These are phyloP conservation scores for Carlito syrichta DNA, from an alignment of 2,113 vertebrate genomes.

Conservation along the genomic window DNA sequence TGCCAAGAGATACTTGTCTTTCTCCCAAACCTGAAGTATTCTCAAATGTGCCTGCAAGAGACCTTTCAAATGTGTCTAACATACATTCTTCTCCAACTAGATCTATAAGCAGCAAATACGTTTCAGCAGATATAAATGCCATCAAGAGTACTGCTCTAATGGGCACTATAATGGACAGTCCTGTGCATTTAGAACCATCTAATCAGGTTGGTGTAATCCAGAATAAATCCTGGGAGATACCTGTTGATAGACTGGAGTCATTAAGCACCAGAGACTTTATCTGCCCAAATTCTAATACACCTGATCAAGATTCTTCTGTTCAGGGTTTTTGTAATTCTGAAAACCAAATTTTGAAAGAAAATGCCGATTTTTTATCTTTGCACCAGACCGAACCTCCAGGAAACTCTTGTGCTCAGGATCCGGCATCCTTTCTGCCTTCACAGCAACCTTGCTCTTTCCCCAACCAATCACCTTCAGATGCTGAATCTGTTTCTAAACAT, in stretches of 20 bases:
- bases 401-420: constrained; percentile 72
- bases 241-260: constrained; percentile 78
- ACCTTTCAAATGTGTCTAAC: constrained; percentile 65
- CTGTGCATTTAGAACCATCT: constrained; percentile 69
- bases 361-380: constrained; percentile 74
- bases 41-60: constrained; percentile 76
- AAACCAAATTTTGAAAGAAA: constrained; percentile 78
- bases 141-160: constrained; percentile 63
- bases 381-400: constrained; percentile 71
- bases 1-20: constrained; percentile 64
- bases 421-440: constrained; percentile 73
- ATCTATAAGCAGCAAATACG: constrained; percentile 78
- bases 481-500: constrained; percentile 70
- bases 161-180: constrained; percentile 67
- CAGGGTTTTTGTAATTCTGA: constrained; percentile 71
- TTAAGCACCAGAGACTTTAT: constrained; percentile 72
- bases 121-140: constrained; percentile 64
- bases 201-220: constrained; percentile 75
- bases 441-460: constrained; percentile 74
- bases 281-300: constrained; percentile 67
- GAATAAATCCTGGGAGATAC: constrained; percentile 77
- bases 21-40: constrained; percentile 82
- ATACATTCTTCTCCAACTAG: constrained; percentile 72
- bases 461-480: constrained; percentile 69
- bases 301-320: constrained; percentile 75